phyloP scores from a whole-genome alignment of 2,797 vertebrate species.

The Aplochiton taeniatus region DNA sequence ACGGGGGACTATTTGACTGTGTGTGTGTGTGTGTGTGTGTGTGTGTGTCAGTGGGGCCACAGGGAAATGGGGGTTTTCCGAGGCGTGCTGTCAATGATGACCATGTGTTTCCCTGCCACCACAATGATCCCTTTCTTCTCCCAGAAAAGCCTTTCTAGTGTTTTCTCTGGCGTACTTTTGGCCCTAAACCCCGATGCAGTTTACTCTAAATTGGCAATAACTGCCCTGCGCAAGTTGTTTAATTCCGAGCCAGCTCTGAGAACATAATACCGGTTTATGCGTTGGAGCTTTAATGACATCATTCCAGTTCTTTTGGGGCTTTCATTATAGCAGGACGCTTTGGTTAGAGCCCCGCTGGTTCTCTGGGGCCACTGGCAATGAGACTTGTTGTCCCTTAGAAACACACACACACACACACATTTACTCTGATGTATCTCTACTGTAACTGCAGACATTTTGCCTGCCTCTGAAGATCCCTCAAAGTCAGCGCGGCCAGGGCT shows the following conservation, averaged over 20 bases:
- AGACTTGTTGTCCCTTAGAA: constrained; percentile 43
- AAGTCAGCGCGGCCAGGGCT: constrained; percentile 61
- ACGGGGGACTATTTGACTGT: constrained; percentile 26
- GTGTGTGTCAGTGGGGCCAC: constrained; percentile 24
- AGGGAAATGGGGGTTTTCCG: constrained; percentile 38
- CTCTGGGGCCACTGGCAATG: constrained; percentile 61
- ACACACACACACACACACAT: constrained; percentile 12
- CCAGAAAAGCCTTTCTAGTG: constrained; percentile 55
- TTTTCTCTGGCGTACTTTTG: constrained; percentile 59
- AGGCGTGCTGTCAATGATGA: constrained; percentile 45
- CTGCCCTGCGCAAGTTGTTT: constrained; percentile 55
- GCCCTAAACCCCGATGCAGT: constrained; percentile 40
- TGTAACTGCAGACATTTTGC: constrained; percentile 47
- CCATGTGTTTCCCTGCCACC: constrained; percentile 57
- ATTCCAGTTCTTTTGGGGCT: constrained; percentile 63
- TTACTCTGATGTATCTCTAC: constrained; percentile 29
- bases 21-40: constrained; percentile 12
- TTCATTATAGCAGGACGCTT: constrained; percentile 67
- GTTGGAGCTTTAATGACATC: constrained; percentile 73
- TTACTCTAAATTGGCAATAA: constrained; percentile 74
- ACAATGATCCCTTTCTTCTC: constrained; percentile 68
- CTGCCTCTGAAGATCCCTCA: constrained; percentile 71
- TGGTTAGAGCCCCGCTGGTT: constrained; percentile 56
- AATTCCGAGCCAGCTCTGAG: constrained; percentile 65
- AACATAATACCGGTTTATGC: constrained; percentile 71